A percentile compares a stretch with the other conserved stretches of the same genome.
These are phyloP conservation scores for Apis cerana DNA, from an alignment of 1,140 invertebrate species.

Conservation along the genomic window DNA sequence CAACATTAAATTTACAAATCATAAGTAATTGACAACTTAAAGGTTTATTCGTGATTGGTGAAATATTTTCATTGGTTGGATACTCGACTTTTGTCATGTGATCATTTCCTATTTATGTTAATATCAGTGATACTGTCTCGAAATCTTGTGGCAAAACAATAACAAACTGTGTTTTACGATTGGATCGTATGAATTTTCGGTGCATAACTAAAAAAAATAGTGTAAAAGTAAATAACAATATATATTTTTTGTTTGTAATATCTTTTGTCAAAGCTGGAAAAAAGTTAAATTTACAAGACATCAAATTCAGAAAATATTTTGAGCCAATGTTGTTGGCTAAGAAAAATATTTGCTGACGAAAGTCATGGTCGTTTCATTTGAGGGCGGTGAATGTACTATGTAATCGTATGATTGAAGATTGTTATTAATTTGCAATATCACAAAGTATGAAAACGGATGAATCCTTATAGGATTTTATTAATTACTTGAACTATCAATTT, in stretches of 20 bases:
- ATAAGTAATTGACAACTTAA: constrained; percentile 20
- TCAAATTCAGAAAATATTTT: constrained; percentile 27
- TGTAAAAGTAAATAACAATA: background rate
- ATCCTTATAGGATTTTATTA: background rate
- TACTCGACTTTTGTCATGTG: constrained; percentile 70
- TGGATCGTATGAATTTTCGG: constrained; percentile 25
- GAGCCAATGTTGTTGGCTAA: constrained; percentile 54
- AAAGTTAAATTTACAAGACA: constrained; percentile 15
- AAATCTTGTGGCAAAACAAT: constrained; percentile 73
- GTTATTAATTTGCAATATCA: constrained; percentile 6
- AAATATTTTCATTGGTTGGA: constrained; percentile 62
- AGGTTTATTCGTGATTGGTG: constrained; percentile 57
- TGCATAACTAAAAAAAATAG: constrained; percentile 33
- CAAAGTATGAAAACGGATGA: constrained; percentile 11
- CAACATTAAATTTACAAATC: constrained; percentile 25
- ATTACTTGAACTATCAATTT: background rate
- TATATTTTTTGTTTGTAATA: background rate
- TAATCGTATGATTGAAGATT: constrained; percentile 34
- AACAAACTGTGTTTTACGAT: constrained; percentile 60
- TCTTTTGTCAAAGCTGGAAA: background rate
- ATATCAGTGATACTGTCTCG: constrained; percentile 67
- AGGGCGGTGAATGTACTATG: constrained; percentile 37
- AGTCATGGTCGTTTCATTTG: constrained; percentile 65
- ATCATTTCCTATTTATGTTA: constrained; percentile 71
- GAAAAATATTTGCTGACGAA: constrained; percentile 67